Evolutionary conservation across 2,888 invertebrate species (phyloP).

Genomic region (Sceliomorpha sp.): DNA sequence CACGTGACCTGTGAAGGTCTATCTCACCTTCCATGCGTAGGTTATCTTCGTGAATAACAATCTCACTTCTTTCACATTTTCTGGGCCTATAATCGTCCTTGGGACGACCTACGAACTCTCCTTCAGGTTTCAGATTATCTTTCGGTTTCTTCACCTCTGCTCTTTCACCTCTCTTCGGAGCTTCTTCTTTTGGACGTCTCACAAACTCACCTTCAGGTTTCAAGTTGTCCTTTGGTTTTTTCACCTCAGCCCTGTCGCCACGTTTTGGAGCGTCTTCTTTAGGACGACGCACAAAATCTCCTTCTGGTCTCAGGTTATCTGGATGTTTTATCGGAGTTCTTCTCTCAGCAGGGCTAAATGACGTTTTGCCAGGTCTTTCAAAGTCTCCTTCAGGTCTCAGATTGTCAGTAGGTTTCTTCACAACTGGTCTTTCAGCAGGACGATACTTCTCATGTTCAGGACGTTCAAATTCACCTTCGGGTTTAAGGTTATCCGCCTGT

Average conservation of each 20-base stretch:
- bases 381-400: constrained; percentile 74
- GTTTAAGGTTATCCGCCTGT: constrained; percentile 82
- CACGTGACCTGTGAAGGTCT: no score
- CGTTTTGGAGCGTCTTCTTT: constrained; percentile 81
- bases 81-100: no score
- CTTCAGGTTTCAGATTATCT: constrained; percentile 79
- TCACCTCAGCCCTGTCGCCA: constrained; percentile 74
- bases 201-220: constrained; percentile 84
- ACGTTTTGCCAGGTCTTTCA: constrained; percentile 72
- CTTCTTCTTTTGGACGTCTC: constrained; percentile 71
- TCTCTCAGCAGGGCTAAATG: constrained; percentile 74
- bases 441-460: constrained; percentile 82
- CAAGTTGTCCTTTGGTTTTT: constrained; percentile 80
- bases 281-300: constrained; percentile 75
- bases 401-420: constrained; percentile 73
- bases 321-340: constrained; percentile 70
- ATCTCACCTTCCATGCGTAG: constrained; percentile 83
- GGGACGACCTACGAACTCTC: constrained; percentile 83
- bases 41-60: constrained; percentile 82
- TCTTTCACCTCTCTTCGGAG: constrained; percentile 82
- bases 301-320: constrained; percentile 82
- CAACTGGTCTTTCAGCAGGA: constrained; percentile 73
- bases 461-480: constrained; percentile 81
- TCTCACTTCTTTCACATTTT: constrained; percentile 71
- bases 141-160: constrained; percentile 81